phyloP scores from a whole-genome alignment of 2,888 invertebrate species.

The Leptinotarsa tumamoca region DNA sequence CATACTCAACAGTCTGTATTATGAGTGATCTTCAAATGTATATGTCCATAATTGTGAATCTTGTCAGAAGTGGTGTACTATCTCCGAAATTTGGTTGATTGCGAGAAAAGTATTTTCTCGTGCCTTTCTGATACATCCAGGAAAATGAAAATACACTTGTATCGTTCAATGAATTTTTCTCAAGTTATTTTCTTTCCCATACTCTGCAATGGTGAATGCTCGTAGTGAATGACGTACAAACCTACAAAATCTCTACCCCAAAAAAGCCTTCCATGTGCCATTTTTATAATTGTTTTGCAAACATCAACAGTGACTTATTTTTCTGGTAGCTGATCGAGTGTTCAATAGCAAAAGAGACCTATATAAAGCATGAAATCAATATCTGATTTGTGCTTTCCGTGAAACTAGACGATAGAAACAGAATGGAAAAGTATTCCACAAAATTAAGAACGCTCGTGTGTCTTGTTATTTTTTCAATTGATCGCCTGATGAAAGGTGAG shows the following conservation, averaged over 20 bases:
- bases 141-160: too few relatives aligned
- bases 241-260: slow-evolving; percentile 24
- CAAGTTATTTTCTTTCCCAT: slow-evolving; percentile 8
- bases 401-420: too few relatives aligned
- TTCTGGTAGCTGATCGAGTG: background rate
- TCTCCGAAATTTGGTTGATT: too few relatives aligned
- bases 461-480: background rate
- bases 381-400: too few relatives aligned
- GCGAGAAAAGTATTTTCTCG: too few relatives aligned
- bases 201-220: slow-evolving; percentile 30
- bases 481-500: background rate
- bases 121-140: too few relatives aligned
- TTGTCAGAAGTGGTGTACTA: too few relatives aligned
- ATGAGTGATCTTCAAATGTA: too few relatives aligned
- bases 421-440: too few relatives aligned
- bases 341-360: background rate
- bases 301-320: slow-evolving; percentile 2
- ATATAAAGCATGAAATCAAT: background rate
- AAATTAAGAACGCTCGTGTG: too few relatives aligned
- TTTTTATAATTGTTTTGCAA: slow-evolving; percentile 23
- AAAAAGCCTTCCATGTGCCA: slow-evolving; percentile 27
- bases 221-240: slow-evolving; percentile 37
- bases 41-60: too few relatives aligned
- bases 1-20: too few relatives aligned
- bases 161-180: background rate